Evolutionary conservation across 2,113 vertebrate species (phyloP), one percentile per base, ranked within the genome.

Genomic region (Grammatotria lemairii): DNA sequence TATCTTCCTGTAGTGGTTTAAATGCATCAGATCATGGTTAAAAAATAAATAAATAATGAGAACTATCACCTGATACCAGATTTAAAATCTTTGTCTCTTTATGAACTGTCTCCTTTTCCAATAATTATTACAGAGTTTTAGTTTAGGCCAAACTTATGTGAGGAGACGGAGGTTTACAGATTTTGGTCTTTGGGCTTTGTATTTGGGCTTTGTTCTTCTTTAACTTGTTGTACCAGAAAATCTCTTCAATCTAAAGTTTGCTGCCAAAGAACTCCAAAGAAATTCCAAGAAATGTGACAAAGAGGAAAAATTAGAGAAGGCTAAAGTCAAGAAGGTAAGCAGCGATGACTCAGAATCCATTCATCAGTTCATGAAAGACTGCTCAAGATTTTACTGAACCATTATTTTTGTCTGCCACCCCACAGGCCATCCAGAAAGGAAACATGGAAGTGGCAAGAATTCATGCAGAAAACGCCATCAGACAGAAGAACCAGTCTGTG

Each of bases 401-500:
- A 5, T 16, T 54, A 3, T 90, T 55, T 12, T 7, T 63, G 7
- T 82, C 6, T 26, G 21, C 21, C 6, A 47, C 9, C 28, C 13
- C 28, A 12, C 17, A 99, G 98, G 98, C 98, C 58, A 98, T 99
- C 81, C 98, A 99, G 94, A 99, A 99, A 92, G 98, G 99, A 4
- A 99, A 99, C 87, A 98, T 95, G 95, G 99, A 99, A 55, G 98
- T 99, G 2, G 99, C 99, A 0, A 96, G 97, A 87, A 99, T 99
- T 93, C 99, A 99, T 2, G 98, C 98, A 0, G 98, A 99, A 94
- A 99, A 99, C 6, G 98, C 98, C 79, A 99, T 99, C 95, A 97
- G 99, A 87, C 99, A 99, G 95, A 99, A 99, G 96, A 99, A 98
- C 84, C 99, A 99, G 84, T 98, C 97, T 1, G 97, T 99, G 89